Percentiles rank a stretch among this genome's conserved stretches.
phyloP scores from a whole-genome alignment of 2,113 vertebrate genomes.

The Oxyruncus cristatus region DNA sequence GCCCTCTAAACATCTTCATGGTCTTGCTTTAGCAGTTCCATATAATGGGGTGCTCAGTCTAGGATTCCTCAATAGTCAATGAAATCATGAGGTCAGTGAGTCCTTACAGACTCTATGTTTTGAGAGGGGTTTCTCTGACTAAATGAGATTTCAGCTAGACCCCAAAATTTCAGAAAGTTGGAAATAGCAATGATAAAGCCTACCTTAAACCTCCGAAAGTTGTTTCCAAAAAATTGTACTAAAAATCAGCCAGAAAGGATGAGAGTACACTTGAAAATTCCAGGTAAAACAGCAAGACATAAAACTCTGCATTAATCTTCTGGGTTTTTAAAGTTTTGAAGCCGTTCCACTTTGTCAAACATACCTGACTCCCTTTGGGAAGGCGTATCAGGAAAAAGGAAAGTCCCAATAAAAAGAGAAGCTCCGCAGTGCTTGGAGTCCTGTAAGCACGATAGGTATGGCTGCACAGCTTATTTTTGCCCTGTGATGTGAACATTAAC shows the following conservation, averaged over 20 bases:
- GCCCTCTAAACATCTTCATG: accelerated
- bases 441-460: neutral
- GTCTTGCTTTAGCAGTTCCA: neutral
- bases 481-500: neutral
- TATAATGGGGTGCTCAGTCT: accelerated
- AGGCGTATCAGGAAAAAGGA: neutral
- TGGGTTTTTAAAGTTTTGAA: accelerated
- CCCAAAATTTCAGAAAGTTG: accelerated
- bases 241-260: neutral
- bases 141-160: neutral
- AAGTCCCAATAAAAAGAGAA: neutral
- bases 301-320: accelerated
- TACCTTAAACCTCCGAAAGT: neutral
- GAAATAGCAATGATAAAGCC: neutral
- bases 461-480: neutral
- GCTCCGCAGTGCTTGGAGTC: neutral
- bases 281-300: neutral
- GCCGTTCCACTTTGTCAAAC: neutral
- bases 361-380: neutral
- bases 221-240: neutral
- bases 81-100: neutral
- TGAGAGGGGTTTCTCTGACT: neutral
- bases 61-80: neutral
- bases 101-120: neutral
- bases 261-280: neutral